Conservation (phyloP, 2,113 vertebrate species). For the Axis porcinus region DNA sequence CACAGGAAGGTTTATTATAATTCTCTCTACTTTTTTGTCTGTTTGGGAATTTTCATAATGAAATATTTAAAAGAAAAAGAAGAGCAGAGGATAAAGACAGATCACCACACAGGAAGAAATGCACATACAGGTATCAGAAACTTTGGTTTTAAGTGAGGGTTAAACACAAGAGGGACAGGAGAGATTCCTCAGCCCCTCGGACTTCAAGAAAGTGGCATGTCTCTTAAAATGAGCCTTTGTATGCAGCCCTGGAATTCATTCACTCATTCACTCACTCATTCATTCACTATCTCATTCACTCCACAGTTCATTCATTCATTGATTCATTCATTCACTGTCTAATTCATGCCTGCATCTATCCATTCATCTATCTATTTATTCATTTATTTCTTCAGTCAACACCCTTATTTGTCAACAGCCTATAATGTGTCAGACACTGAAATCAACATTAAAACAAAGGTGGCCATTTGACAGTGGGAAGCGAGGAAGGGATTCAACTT, state of each 20-base stretch:
- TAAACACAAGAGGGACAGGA: neutral
- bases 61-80: neutral
- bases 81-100: neutral
- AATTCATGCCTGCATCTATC: neutral
- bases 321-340: neutral
- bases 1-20: neutral
- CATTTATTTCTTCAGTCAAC: neutral
- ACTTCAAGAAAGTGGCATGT: neutral
- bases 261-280: neutral
- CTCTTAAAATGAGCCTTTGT: neutral
- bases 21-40: neutral
- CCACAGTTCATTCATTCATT: neutral
- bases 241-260: neutral
- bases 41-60: neutral
- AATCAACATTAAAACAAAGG: neutral
- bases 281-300: neutral
- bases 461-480: neutral
- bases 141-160: neutral
- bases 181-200: neutral
- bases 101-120: neutral
- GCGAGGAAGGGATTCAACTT: neutral
- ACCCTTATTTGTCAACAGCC: neutral
- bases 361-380: neutral
- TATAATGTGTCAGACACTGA: neutral
- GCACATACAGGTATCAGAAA: neutral